phyloP scores from a whole-genome alignment of 2,888 invertebrate species.

The Rhamnusium bicolor region DNA sequence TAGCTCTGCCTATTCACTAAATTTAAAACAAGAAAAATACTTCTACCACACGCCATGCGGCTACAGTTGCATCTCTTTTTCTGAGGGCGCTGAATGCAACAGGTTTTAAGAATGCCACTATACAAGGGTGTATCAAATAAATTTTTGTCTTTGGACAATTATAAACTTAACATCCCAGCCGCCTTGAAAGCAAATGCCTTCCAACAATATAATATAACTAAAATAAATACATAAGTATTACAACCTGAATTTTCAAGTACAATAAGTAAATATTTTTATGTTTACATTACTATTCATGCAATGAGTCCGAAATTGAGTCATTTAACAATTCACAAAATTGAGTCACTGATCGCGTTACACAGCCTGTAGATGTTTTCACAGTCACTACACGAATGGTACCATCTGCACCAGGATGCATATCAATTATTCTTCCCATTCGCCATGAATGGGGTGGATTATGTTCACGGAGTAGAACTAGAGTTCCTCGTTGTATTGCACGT shows the following conservation, averaged over 20 bases:
- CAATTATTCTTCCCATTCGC: constrained; percentile 25
- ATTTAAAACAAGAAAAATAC: no score
- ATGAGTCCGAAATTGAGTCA: neutral
- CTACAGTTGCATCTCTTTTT: no score
- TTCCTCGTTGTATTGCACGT: neutral
- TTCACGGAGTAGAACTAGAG: constrained; percentile 25
- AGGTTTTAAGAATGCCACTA: no score
- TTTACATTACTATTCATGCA: neutral
- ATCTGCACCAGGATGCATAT: constrained; percentile 27
- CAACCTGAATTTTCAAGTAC: no score
- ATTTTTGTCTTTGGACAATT: no score
- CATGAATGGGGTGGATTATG: constrained; percentile 4
- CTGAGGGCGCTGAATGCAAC: no score
- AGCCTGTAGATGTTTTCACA: neutral
- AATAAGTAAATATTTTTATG: neutral
- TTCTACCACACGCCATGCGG: no score
- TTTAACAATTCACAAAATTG: neutral
- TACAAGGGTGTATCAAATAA: no score
- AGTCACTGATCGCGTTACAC: neutral
- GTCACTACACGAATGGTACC: neutral
- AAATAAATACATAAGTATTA: neutral
- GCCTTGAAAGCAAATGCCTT: neutral
- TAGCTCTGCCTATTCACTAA: no score
- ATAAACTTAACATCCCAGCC: neutral
- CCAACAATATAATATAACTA: neutral